phyloP scores from a whole-genome alignment of 2,113 vertebrate species.

The Dermatemys mawii region DNA sequence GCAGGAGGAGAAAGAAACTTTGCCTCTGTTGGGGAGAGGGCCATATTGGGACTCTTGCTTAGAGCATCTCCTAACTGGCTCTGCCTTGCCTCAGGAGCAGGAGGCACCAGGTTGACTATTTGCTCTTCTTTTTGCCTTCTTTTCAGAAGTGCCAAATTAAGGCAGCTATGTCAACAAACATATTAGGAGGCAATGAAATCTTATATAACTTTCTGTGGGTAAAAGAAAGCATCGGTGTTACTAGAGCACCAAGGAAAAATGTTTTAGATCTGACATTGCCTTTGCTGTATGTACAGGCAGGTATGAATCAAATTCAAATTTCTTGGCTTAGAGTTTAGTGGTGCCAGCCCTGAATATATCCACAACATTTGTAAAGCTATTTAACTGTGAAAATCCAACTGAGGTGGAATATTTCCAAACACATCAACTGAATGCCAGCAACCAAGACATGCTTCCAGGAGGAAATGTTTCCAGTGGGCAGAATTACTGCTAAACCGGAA shows the following conservation, averaged over 20 bases:
- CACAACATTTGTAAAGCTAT: background rate
- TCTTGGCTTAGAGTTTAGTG: background rate
- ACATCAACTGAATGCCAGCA: background rate
- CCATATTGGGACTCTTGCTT: background rate
- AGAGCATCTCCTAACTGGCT: background rate
- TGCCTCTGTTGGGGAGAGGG: background rate
- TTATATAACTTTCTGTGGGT: background rate
- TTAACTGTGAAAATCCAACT: background rate
- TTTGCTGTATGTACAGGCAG: background rate
- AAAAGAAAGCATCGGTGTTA: background rate
- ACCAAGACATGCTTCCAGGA: background rate
- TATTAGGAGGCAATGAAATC: background rate
- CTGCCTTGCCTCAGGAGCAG: background rate
- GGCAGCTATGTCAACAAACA: background rate
- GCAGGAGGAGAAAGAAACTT: background rate
- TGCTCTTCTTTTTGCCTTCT: background rate
- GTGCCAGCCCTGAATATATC: background rate
- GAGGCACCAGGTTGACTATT: background rate
- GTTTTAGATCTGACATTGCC: background rate
- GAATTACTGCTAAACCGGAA: background rate
- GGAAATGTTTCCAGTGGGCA: background rate
- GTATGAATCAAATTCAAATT: background rate
- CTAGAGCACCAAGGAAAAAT: background rate
- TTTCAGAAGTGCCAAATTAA: background rate
- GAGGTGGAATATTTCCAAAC: background rate